Evolutionary conservation across 2,113 vertebrate genomes (phyloP).

Genomic region (Daubentonia madagascariensis): DNA sequence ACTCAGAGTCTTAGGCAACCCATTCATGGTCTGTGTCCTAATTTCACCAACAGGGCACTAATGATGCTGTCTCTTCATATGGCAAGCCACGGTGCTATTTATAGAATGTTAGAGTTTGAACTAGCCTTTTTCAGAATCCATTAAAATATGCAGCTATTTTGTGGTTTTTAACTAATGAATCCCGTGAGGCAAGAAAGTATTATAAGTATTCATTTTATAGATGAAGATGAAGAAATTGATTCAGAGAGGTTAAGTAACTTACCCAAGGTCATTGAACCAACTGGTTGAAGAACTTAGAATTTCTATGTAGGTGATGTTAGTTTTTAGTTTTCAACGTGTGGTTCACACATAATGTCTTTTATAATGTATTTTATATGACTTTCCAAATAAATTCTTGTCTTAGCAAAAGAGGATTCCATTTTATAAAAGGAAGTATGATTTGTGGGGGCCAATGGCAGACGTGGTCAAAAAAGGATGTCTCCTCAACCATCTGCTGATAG

Average conservation of each 20-base stretch:
- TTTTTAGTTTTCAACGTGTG: slow-evolving; percentile 32
- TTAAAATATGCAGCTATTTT: background rate
- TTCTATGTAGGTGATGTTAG: background rate
- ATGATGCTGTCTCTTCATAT: background rate
- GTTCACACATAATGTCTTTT: background rate
- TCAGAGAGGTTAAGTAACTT: background rate
- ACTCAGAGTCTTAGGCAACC: slow-evolving; percentile 16
- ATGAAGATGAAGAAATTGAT: background rate
- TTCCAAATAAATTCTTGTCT: slow-evolving; percentile 38
- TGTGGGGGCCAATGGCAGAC: background rate
- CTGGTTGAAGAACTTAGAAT: background rate
- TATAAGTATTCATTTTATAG: background rate
- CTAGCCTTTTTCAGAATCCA: slow-evolving; percentile 25
- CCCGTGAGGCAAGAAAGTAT: background rate
- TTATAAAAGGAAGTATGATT: background rate
- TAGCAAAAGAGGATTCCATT: background rate
- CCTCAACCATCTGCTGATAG: background rate
- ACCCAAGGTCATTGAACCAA: background rate
- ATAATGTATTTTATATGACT: background rate
- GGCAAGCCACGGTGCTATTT: slow-evolving; percentile 23
- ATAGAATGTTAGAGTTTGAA: background rate
- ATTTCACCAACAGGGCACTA: slow-evolving; percentile 42
- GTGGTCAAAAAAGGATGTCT: background rate
- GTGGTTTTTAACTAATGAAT: slow-evolving; percentile 47
- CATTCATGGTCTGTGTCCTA: slow-evolving; percentile 30